phyloP scores from a whole-genome alignment of 1,140 invertebrate genomes.

The Asbolus verrucosus region DNA sequence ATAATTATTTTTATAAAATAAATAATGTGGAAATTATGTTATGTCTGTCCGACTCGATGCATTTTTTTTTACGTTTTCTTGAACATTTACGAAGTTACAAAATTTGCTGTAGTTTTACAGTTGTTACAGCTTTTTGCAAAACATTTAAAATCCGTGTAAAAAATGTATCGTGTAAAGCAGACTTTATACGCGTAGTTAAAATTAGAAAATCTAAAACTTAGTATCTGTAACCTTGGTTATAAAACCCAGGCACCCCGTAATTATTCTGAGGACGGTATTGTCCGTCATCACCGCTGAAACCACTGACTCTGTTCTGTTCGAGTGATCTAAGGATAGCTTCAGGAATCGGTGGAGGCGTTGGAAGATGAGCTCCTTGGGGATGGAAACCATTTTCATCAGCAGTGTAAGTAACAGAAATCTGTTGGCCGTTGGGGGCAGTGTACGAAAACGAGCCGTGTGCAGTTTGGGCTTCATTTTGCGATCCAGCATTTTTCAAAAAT shows the following conservation, averaged over 20 bases:
- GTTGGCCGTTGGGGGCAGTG: slow-evolving; percentile 58
- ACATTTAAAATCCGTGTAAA: too few species aligned
- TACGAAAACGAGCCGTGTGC: slow-evolving; percentile 58
- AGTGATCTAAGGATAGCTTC: slow-evolving; percentile 66
- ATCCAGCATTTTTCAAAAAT: slow-evolving; percentile 64
- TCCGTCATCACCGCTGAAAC: slow-evolving; percentile 43
- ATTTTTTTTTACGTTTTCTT: too few species aligned
- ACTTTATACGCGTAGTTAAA: too few species aligned
- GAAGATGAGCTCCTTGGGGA: slow-evolving; percentile 68
- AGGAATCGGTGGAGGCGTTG: slow-evolving; percentile 69
- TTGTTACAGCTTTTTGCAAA: too few species aligned
- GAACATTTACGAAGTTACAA: too few species aligned
- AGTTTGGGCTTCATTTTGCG: slow-evolving; percentile 58
- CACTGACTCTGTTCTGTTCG: slow-evolving; percentile 62
- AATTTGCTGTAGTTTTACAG: too few species aligned
- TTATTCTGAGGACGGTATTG: slow-evolving; percentile 12
- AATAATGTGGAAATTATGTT: too few species aligned
- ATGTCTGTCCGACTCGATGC: too few species aligned
- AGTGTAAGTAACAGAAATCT: slow-evolving; percentile 61
- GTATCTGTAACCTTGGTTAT: slow-evolving; percentile 18
- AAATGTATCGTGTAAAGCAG: too few species aligned
- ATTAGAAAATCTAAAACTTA: neutral
- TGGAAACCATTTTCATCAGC: slow-evolving; percentile 76
- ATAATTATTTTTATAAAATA: too few species aligned
- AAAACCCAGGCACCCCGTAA: neutral